Evolutionary conservation across 1,140 invertebrate genomes (phyloP).

Genomic region (Scaptomyza montana): DNA sequence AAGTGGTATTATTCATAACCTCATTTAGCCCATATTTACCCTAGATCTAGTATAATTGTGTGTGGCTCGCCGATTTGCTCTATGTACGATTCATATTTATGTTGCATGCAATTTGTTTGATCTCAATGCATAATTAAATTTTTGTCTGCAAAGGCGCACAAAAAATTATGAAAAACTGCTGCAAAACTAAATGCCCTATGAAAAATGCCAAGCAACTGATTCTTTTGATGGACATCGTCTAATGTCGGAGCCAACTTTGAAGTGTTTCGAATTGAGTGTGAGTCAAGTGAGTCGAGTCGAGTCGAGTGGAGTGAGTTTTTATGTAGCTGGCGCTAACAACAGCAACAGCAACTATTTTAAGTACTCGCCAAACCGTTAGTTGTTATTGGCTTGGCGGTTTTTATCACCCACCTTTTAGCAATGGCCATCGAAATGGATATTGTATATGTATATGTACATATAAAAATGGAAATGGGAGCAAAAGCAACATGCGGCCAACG

Average conservation of each 20-base stretch:
- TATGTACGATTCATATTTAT: conserved; percentile 63
- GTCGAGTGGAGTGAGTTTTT: neutral
- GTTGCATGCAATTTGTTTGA: conserved; percentile 82
- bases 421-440: conserved; percentile 57
- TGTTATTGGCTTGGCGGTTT: conserved; percentile 30
- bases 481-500: conserved; percentile 71
- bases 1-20: conserved; percentile 52
- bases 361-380: conserved; percentile 34
- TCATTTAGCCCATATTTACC: conserved; percentile 32
- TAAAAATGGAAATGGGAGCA: conserved; percentile 52
- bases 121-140: conserved; percentile 72
- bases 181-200: neutral
- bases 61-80: conserved; percentile 17
- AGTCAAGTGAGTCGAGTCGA: conserved; percentile 3
- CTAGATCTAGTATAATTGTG: conserved; percentile 1
- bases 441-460: no score
- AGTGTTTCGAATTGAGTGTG: conserved; percentile 68
- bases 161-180: conserved; percentile 29
- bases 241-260: conserved; percentile 57
- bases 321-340: conserved; percentile 28
- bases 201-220: neutral
- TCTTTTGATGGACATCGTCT: conserved; percentile 55
- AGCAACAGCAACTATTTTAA: conserved; percentile 17
- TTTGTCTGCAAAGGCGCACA: conserved; percentile 56
- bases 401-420: conserved; percentile 39